Base-by-base conservation (phyloP, 2,888 invertebrate genomes). In the Ornithoptera priamus region DNA sequence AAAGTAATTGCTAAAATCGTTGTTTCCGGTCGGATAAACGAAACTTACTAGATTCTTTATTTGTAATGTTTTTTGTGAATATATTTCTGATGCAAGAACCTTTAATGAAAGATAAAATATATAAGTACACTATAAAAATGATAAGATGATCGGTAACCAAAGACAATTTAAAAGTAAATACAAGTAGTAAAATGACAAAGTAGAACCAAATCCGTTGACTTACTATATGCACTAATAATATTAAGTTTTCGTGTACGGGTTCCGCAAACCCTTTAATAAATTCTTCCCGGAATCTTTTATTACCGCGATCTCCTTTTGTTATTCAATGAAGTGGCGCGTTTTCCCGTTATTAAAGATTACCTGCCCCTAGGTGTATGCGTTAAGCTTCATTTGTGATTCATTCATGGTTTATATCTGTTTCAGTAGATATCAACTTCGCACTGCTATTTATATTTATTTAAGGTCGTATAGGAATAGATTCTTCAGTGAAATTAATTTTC, bases 221-320 rank as follows among this genome's bases (percentile, higher is more conserved):
- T 7, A 8, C 57, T 57, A 20, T 20, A 20, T 57, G 57, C 57
- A 57, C n/a, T n/a, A 8, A 57, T 20, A 57, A 57, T 57, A 20
- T 18, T 20, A 57, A 20, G 20, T 57, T 57, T 20, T 57, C 57
- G 20, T 57, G 62, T 50, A 30, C 30, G 46, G 67, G 64, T 70
- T 70, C 70, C 64, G 42, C 67, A 70, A 67, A 70, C 67, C 62
- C 66, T 69, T 69, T 69, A 70, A 67, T 68, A 68, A 71, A 67
- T 73, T 69, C 70, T 72, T 72, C 73, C 72, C 68, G 67, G 73
- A 71, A 73, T 73, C 65, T 73, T 69, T 73, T 73, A 72, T 72
- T 72, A 64, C 65, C 58, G 70, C 67, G 50, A 70, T 59, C 66
- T 39, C 59, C 67, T 69, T 72, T 69, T 70, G 70, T 67, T 61